phyloP scores from a whole-genome alignment of 2,888 invertebrate species.

The Bibio marci region DNA sequence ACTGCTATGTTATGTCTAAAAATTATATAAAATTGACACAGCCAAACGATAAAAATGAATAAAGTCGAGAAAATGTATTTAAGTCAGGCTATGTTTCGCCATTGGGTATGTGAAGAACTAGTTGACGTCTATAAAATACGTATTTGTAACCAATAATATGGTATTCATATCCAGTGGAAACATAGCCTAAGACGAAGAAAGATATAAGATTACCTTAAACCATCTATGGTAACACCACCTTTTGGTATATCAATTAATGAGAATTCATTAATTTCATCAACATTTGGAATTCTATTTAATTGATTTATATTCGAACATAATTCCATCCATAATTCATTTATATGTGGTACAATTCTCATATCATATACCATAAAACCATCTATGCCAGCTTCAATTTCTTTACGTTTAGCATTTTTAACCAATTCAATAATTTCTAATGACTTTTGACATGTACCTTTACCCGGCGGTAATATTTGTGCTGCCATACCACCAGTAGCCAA shows the following conservation, averaged over 20 bases:
- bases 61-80: too few relatives aligned
- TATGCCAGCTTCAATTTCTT: conserved; percentile 39
- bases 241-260: conserved; percentile 40
- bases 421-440: conserved; percentile 29
- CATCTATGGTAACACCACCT: conserved; percentile 44
- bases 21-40: too few relatives aligned
- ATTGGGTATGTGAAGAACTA: too few relatives aligned
- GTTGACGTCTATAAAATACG: too few relatives aligned
- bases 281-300: conserved; percentile 27
- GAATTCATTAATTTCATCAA: conserved; percentile 25
- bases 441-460: conserved; percentile 17
- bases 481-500: conserved; percentile 53
- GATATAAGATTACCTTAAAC: too few relatives aligned
- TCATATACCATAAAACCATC: conserved; percentile 59
- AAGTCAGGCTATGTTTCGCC: too few relatives aligned
- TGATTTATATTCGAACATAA: conserved; percentile 32
- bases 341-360: conserved; percentile 36
- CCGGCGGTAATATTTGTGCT: conserved; percentile 35
- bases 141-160: too few relatives aligned
- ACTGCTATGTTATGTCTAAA: conserved; percentile 46
- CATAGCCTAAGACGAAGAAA: too few relatives aligned
- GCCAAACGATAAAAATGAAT: conserved; percentile 1
- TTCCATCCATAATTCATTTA: conserved; percentile 38
- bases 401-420: conserved; percentile 33
- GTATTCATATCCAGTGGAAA: too few relatives aligned